Percentiles rank a stretch among this genome's conserved stretches.
Conservation (phyloP, 2,888 invertebrate genomes). For the Oscheius sp. region DNA sequence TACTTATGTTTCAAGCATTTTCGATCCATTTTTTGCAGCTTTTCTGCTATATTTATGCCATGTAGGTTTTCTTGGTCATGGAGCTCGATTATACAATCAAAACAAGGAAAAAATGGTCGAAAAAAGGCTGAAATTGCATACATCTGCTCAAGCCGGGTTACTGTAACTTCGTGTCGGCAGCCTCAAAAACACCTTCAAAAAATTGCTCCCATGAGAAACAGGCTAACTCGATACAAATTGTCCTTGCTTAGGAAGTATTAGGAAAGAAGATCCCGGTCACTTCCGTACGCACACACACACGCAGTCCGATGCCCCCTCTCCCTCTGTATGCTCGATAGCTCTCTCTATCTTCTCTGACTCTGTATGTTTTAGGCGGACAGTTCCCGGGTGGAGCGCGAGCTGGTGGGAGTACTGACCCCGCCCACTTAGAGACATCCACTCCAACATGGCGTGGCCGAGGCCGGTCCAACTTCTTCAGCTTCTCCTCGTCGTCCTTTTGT, state of each 20-base stretch:
- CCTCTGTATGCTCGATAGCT: conserved; percentile 34
- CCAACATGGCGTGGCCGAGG: conserved; percentile 37
- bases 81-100: no score
- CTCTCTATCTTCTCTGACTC: conserved; percentile 1
- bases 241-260: no score
- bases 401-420: conserved; percentile 40
- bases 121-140: neutral
- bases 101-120: no score
- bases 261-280: neutral
- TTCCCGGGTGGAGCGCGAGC: conserved; percentile 42
- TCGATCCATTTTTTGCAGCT: no score
- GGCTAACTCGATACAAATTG: no score
- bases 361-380: conserved; percentile 41
- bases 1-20: no score
- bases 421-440: conserved; percentile 37
- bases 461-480: conserved; percentile 28
- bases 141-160: no score
- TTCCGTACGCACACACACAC: neutral
- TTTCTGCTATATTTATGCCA: no score
- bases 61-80: no score
- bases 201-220: no score
- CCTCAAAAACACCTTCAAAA: no score
- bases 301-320: conserved; percentile 6
- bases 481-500: conserved; percentile 6
- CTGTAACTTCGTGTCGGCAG: no score